Conservation (phyloP, 2,113 vertebrate genomes). For the Litocranius walleri region DNA sequence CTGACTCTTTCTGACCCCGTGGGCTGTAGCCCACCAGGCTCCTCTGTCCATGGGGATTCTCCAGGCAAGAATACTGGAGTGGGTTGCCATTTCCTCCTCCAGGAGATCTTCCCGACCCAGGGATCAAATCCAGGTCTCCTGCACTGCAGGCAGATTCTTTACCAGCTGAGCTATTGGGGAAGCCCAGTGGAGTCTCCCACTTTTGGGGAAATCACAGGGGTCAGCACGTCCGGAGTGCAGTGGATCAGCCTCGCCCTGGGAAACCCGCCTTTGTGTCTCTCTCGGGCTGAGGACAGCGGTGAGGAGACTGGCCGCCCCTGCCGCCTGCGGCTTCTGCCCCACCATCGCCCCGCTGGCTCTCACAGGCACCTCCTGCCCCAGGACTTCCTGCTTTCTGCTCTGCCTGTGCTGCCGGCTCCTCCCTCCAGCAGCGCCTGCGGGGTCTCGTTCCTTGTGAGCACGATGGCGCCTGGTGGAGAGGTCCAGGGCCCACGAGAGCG, state of each 20-base stretch:
- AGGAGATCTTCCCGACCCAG: background rate
- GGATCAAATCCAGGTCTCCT: background rate
- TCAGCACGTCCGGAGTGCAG: background rate
- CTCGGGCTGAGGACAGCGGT: background rate
- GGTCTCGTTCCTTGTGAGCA: background rate
- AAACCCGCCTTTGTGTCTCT: background rate
- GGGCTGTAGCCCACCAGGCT: background rate
- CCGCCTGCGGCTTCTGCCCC: rapidly evolving
- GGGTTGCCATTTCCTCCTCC: background rate
- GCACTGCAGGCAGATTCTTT: background rate
- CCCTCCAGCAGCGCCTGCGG: background rate
- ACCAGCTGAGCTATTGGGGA: background rate
- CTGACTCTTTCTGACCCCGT: background rate
- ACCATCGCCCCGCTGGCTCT: too few relatives aligned
- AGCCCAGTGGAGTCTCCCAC: background rate
- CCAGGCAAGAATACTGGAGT: background rate
- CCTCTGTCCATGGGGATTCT: background rate
- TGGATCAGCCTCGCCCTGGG: background rate
- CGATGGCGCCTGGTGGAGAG: background rate
- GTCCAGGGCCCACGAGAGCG: rapidly evolving
- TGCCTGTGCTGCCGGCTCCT: background rate
- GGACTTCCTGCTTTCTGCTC: background rate
- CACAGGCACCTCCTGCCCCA: rapidly evolving
- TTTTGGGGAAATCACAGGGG: background rate
- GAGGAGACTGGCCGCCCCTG: background rate